Conservation (phyloP, 2,888 invertebrate species). For the Hirudinaria manillensis region DNA sequence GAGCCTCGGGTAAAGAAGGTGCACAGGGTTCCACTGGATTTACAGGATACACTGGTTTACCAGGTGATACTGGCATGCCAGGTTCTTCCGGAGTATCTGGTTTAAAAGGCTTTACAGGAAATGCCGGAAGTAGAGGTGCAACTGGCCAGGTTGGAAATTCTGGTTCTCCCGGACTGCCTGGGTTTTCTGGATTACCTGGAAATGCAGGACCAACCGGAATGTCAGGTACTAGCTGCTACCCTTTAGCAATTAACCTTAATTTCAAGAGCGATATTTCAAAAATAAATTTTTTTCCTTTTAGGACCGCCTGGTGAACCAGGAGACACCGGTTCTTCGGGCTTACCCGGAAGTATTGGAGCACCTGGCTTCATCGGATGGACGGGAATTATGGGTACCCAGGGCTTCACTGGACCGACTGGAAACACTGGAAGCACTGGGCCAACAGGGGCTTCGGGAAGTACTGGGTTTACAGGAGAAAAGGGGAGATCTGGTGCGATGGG, state of each 20-base stretch:
- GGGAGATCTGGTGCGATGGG: constrained; percentile 9
- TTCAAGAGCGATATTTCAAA: no score
- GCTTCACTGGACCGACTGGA: constrained; percentile 12
- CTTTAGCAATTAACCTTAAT: not conserved
- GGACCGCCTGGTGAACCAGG: no score
- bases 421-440: constrained; percentile 1
- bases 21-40: no score
- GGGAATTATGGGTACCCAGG: constrained; percentile 3
- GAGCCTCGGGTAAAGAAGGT: not conserved
- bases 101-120: not conserved
- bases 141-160: not conserved
- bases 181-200: not conserved
- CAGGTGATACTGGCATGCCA: constrained; percentile 32
- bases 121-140: not conserved
- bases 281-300: no score
- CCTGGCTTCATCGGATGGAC: not conserved
- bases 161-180: constrained; percentile 17
- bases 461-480: not conserved
- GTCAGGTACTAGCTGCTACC: not conserved
- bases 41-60: not conserved
- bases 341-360: no score
- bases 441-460: not conserved
- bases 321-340: constrained; percentile 24
- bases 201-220: not conserved
- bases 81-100: constrained; percentile 22